Evolutionary conservation across 2,797 vertebrate species (phyloP).

Genomic region (Betta splendens): DNA sequence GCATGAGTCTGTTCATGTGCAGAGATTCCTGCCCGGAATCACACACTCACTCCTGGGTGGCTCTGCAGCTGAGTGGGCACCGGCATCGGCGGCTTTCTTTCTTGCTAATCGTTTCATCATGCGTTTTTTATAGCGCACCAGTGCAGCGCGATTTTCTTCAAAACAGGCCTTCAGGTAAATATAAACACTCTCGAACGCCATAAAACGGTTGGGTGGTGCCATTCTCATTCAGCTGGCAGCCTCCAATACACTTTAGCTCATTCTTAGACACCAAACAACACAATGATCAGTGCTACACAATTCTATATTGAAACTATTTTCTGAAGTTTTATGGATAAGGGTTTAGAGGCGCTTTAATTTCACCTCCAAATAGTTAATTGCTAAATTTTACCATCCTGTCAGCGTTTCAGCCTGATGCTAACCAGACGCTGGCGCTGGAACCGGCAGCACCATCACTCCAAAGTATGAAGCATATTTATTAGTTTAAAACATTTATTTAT

Average conservation of each 20-base stretch:
- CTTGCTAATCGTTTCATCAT: constrained; percentile 61
- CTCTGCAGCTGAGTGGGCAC: constrained; percentile 21
- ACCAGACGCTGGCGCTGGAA: constrained; percentile 2
- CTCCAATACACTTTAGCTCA: constrained; percentile 13
- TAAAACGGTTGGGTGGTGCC: constrained; percentile 28
- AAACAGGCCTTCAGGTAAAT: constrained; percentile 40
- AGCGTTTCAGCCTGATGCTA: constrained; percentile 5
- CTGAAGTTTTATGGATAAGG: not conserved
- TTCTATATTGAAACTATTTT: constrained; percentile 10
- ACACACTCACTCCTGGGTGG: constrained; percentile 51
- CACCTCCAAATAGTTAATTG: not conserved
- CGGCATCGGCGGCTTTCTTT: constrained; percentile 27
- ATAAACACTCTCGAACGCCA: constrained; percentile 37
- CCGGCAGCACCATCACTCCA: not conserved
- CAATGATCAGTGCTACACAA: no score
- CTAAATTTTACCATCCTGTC: not conserved
- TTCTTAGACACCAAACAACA: not conserved
- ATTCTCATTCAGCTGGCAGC: constrained; percentile 22
- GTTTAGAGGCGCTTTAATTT: constrained; percentile 13
- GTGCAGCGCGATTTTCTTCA: constrained; percentile 35
- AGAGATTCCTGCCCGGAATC: constrained; percentile 12
- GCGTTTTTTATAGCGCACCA: constrained; percentile 39
- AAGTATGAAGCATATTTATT: no score
- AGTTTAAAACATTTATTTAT: not conserved
- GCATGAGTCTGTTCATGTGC: constrained; percentile 23